A percentile compares a stretch with the other conserved stretches of the same genome.
Conservation (phyloP, 1,140 invertebrate genomes). For the Drosophila leontia region DNA sequence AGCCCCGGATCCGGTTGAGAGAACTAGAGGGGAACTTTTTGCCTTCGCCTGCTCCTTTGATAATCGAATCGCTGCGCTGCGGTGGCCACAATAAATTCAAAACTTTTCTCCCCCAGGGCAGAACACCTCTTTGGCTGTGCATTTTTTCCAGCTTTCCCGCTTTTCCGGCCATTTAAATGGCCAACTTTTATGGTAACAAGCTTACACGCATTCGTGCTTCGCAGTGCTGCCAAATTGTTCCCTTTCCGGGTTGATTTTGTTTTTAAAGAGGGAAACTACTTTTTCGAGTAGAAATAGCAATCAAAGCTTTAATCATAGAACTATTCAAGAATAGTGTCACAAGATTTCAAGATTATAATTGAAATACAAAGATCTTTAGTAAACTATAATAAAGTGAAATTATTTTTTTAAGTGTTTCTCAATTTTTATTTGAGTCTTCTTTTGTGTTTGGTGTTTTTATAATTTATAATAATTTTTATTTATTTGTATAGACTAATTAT, state of each 20-base stretch:
- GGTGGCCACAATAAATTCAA: conserved; percentile 69
- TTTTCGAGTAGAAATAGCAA: background rate
- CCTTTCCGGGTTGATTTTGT: background rate
- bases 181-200: conserved; percentile 53
- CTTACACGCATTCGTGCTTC: conserved; percentile 46
- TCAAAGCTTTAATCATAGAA: background rate
- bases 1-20: conserved; percentile 14
- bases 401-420: no score
- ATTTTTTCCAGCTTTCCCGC: conserved; percentile 17
- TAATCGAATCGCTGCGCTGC: conserved; percentile 54
- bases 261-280: background rate
- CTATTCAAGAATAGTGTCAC: no score
- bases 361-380: background rate
- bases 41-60: conserved; percentile 24
- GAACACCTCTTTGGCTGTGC: conserved; percentile 37
- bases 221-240: conserved; percentile 4
- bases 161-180: conserved; percentile 52
- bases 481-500: no score
- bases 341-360: no score
- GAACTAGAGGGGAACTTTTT: conserved; percentile 17
- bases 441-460: no score
- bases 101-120: conserved; percentile 47
- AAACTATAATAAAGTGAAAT: no score
- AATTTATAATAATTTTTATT: no score
- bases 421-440: no score